Evolutionary conservation across 2,888 invertebrate species (phyloP).

Genomic region (Podabrus alpinus): DNA sequence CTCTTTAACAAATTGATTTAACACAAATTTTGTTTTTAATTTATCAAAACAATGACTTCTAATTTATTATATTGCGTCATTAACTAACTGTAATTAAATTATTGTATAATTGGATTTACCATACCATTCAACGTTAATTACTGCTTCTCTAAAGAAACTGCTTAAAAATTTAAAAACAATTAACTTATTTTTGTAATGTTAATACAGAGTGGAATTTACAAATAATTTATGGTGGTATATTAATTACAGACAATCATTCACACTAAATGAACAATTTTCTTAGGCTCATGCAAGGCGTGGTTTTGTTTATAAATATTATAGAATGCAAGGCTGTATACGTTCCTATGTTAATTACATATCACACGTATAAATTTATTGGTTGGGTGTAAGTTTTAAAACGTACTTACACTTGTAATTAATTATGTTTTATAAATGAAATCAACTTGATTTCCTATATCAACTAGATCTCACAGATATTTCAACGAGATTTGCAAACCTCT

Average conservation of each 20-base stretch:
- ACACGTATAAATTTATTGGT: neutral
- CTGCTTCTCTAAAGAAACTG: neutral
- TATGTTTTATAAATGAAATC: neutral
- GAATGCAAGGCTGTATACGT: slow-evolving; percentile 27
- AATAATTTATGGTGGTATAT: neutral
- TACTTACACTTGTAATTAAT: neutral
- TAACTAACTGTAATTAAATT: neutral
- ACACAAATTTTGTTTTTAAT: neutral
- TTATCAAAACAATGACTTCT: neutral
- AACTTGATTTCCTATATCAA: neutral
- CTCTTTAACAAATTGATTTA: neutral
- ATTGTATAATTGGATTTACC: neutral
- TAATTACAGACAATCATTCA: neutral
- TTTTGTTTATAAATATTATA: slow-evolving; percentile 21
- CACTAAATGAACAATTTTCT: neutral
- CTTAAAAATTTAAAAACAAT: neutral
- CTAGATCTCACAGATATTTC: neutral
- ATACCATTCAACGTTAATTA: neutral
- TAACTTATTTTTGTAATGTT: neutral
- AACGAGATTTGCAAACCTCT: neutral
- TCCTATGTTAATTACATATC: neutral
- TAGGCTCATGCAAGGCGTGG: slow-evolving; percentile 4
- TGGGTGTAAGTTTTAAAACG: neutral
- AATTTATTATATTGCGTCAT: neutral
- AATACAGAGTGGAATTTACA: neutral